Evolutionary conservation across 2,888 invertebrate species (phyloP).

Genomic region (Suillia variegata): DNA sequence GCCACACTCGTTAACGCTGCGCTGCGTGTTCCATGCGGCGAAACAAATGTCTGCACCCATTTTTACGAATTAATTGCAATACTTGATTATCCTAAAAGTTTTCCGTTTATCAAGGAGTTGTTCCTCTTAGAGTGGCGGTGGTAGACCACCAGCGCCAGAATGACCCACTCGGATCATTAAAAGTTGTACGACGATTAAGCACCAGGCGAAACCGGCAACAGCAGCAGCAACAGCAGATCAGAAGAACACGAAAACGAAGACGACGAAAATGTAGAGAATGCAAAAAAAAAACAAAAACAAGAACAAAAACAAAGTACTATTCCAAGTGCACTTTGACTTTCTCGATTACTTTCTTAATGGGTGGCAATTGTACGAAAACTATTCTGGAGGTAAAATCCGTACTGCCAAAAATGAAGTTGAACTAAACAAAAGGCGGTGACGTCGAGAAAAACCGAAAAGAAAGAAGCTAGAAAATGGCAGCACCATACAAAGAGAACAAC

Average conservation of each 20-base stretch:
- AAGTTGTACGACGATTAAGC: no score
- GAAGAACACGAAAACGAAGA: no score
- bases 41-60: constrained; percentile 37
- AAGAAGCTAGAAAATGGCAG: background rate
- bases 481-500: background rate
- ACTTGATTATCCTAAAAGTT: constrained; percentile 43
- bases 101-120: constrained; percentile 32
- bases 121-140: background rate
- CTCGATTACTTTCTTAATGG: constrained; percentile 30
- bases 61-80: constrained; percentile 40
- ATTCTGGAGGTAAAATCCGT: background rate
- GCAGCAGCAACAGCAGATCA: no score
- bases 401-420: constrained; percentile 2
- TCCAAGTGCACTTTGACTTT: constrained; percentile 41
- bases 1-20: constrained; percentile 22
- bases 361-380: constrained; percentile 21
- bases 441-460: background rate
- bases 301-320: constrained; percentile 20
- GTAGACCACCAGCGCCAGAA: background rate
- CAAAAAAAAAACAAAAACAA: no score
- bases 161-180: constrained; percentile 33
- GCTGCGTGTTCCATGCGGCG: constrained; percentile 29
- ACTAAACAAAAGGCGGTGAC: background rate
- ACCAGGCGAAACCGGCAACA: no score
- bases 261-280: no score